phyloP scores from a whole-genome alignment of 1,140 invertebrate species.

The Leptinotarsa undecemlineata region DNA sequence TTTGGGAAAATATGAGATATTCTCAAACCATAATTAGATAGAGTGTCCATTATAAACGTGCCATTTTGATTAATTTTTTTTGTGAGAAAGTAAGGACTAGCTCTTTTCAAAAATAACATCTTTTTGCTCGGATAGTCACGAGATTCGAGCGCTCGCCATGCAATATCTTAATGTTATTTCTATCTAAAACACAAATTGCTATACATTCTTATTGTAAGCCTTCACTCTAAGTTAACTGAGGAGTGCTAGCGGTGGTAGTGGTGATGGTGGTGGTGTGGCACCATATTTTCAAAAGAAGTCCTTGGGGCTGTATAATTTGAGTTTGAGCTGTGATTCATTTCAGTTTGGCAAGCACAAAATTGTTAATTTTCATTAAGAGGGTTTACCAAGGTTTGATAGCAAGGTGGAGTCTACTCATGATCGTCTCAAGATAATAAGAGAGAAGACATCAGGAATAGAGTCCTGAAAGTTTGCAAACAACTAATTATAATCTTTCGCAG shows the following conservation, averaged over 20 bases:
- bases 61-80: no score
- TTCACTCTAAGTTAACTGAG: conserved; percentile 44
- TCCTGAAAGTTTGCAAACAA: no score
- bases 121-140: conserved; percentile 30
- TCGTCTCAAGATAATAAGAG: no score
- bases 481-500: no score
- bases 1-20: no score
- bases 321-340: background rate
- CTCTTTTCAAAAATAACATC: conserved; percentile 35
- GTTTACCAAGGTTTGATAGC: no score
- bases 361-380: no score
- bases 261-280: conserved; percentile 47
- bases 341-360: no score
- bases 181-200: conserved; percentile 51
- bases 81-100: background rate
- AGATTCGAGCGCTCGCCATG: conserved; percentile 48
- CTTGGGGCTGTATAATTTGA: conserved; percentile 45
- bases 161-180: conserved; percentile 44
- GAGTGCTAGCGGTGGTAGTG: conserved; percentile 46
- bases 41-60: no score
- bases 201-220: conserved; percentile 48
- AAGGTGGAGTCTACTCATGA: no score
- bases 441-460: no score
- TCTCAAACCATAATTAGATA: no score
- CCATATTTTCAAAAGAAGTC: conserved; percentile 43